Conservation (phyloP, 2,797 vertebrate genomes). For the Gymnothorax javanicus region DNA sequence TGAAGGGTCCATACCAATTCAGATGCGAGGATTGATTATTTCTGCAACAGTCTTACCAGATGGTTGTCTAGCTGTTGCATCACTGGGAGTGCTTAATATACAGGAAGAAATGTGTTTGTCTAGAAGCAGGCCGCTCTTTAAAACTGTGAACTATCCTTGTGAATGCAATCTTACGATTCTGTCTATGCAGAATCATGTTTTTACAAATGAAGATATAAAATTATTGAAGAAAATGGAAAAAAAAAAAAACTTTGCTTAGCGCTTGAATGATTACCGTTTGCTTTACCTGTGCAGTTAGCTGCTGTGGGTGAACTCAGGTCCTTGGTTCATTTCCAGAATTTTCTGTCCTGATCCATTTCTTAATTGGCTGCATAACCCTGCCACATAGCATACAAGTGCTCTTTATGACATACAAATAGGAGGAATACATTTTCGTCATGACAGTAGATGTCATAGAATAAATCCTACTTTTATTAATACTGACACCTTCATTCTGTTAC, state of each 20-base stretch:
- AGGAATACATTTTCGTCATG: constrained; percentile 22
- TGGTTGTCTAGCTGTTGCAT: constrained; percentile 43
- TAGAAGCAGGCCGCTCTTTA: constrained; percentile 61
- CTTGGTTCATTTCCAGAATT: constrained; percentile 23
- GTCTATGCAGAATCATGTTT: constrained; percentile 44
- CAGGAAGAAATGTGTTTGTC: constrained; percentile 48
- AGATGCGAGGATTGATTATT: constrained; percentile 52
- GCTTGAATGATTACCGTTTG: constrained; percentile 58
- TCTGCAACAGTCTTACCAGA: constrained; percentile 62
- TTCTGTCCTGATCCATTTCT: background rate
- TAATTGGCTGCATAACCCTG: background rate
- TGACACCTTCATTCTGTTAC: background rate
- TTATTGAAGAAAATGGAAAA: background rate
- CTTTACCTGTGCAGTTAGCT: constrained; percentile 50
- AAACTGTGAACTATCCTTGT: constrained; percentile 74
- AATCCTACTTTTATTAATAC: constrained; percentile 7
- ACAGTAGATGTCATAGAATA: constrained; percentile 15
- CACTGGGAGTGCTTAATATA: constrained; percentile 36
- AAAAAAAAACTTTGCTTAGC: constrained; percentile 44
- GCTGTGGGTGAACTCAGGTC: constrained; percentile 29
- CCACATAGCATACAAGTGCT: background rate
- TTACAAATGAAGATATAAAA: constrained; percentile 38
- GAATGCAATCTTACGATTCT: constrained; percentile 62
- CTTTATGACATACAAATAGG: constrained; percentile 36
- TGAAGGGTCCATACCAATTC: constrained; percentile 3